Conservation (phyloP, 2,888 invertebrate genomes). For the Archaeoteleia sp. region DNA sequence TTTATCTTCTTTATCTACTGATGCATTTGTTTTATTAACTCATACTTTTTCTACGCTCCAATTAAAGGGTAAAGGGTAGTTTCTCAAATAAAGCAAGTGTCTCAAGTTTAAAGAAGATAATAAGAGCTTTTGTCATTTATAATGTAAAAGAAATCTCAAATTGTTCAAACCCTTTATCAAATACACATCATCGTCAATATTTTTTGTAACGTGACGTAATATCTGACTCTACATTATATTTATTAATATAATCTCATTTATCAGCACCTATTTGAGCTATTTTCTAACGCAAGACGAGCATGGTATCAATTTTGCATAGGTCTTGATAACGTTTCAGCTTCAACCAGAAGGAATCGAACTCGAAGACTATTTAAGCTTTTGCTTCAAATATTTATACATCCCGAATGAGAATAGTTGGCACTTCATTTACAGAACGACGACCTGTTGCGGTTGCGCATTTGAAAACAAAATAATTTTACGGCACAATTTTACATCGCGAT, state of each 20-base stretch:
- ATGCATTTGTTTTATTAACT: slow-evolving; percentile 43
- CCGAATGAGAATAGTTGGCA: slow-evolving; percentile 2
- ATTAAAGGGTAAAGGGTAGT: slow-evolving; percentile 23
- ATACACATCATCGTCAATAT: no score
- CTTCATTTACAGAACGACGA: slow-evolving; percentile 8
- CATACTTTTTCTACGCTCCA: slow-evolving; percentile 18
- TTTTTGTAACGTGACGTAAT: no score
- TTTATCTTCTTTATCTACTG: slow-evolving; percentile 41
- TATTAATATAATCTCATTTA: no score
- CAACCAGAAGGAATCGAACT: neutral
- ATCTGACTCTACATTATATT: no score
- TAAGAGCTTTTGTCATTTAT: no score
- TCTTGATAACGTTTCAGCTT: neutral
- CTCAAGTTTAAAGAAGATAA: no score
- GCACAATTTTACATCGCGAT: neutral
- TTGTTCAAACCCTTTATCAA: no score
- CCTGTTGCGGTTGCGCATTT: slow-evolving; percentile 10
- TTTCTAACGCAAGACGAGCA: no score
- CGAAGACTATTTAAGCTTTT: neutral
- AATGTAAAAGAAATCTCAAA: no score
- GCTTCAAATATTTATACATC: slow-evolving; percentile 5
- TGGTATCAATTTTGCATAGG: no score
- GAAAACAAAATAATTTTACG: neutral
- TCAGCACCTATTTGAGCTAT: no score
- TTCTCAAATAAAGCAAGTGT: neutral